A percentile compares a stretch with the other conserved stretches of the same genome.
These are phyloP conservation scores for Drosophila kikkawai DNA, from an alignment of 1,140 invertebrate species.

Conservation along the genomic window DNA sequence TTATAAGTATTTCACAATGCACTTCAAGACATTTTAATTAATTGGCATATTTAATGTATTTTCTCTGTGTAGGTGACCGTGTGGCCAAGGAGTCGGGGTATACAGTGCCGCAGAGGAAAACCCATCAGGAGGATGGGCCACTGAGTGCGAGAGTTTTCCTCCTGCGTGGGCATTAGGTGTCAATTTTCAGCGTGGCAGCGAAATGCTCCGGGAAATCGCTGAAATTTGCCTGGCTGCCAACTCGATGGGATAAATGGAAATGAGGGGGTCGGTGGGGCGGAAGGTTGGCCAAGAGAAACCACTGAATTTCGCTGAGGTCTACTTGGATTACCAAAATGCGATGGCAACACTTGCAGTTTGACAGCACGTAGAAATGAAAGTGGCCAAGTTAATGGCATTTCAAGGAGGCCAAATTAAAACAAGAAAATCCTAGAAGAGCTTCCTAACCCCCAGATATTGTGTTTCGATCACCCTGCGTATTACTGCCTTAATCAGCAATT, in stretches of 20 bases:
- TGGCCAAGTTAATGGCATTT: conserved; percentile 26
- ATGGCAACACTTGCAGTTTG: conserved; percentile 28
- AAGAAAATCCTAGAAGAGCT: background rate
- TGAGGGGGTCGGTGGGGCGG: background rate
- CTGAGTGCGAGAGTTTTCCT: conserved; percentile 36
- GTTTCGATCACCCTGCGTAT: background rate
- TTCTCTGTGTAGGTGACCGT: conserved; percentile 1
- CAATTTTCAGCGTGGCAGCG: conserved; percentile 62
- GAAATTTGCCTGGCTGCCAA: conserved; percentile 54
- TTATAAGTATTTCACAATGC: background rate
- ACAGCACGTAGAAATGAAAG: conserved; percentile 26
- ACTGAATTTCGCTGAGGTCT: conserved; percentile 31
- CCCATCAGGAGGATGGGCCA: conserved; percentile 10
- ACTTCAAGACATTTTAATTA: background rate
- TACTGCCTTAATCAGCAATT: background rate
- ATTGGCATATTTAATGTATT: background rate
- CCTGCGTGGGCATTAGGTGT: conserved; percentile 65
- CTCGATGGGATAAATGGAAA: conserved; percentile 19
- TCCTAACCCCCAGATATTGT: background rate
- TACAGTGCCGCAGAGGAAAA: background rate
- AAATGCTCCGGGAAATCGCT: conserved; percentile 53
- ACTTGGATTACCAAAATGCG: conserved; percentile 36
- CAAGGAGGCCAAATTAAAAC: conserved; percentile 16
- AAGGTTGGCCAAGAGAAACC: conserved; percentile 22
- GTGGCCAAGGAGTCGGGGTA: conserved; percentile 1